A percentile compares a stretch with the other conserved stretches of the same genome.
phyloP scores from a whole-genome alignment of 2,113 vertebrate species.

The Morone chrysops region DNA sequence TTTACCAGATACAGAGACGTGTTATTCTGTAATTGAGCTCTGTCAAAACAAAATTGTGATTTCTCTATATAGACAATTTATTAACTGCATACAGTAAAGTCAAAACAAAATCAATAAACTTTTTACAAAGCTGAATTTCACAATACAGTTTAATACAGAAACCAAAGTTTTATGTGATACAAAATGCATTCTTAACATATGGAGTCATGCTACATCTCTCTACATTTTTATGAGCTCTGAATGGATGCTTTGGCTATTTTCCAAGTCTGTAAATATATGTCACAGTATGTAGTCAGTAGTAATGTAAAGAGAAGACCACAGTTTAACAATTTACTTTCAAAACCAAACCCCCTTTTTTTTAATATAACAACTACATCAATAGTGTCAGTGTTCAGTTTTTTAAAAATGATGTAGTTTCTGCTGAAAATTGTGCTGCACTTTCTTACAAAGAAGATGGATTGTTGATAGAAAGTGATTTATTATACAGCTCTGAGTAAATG shows the following conservation, averaged over 20 bases:
- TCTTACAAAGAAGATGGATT: not conserved
- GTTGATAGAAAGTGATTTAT: not conserved
- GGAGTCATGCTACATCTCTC: not conserved
- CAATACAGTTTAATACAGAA: not conserved
- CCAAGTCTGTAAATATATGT: slow-evolving; percentile 19
- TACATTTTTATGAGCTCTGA: slow-evolving; percentile 38
- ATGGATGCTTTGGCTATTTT: not conserved
- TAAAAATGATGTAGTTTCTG: not conserved
- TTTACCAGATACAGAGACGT: not conserved
- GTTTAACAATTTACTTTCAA: slow-evolving; percentile 6
- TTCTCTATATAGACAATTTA: too few species aligned
- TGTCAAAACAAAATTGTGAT: too few species aligned
- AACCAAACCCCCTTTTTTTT: slow-evolving; percentile 16
- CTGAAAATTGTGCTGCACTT: not conserved
- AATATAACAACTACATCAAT: not conserved
- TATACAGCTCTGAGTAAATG: not conserved
- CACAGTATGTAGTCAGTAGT: not conserved
- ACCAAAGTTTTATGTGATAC: slow-evolving; percentile 31
- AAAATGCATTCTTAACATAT: not conserved
- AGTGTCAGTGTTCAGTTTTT: not conserved
- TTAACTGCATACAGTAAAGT: too few species aligned
- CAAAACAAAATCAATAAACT: not conserved
- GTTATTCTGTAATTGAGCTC: too few species aligned
- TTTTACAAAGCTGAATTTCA: not conserved
- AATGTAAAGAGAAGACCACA: not conserved